Conservation (phyloP, 1,140 invertebrate species). For the Ephestia elutella region DNA sequence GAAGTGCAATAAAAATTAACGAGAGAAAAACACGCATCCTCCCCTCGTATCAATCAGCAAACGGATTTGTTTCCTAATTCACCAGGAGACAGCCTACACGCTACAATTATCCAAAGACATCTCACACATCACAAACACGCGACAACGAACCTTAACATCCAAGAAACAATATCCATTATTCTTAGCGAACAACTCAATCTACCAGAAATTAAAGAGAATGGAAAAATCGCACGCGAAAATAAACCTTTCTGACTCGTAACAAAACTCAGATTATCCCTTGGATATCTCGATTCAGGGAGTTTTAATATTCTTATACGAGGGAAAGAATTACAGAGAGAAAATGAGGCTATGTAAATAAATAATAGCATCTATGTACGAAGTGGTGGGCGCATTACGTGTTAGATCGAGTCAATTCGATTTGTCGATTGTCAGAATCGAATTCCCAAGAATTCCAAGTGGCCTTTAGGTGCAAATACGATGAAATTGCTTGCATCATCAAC, state of each 20-base stretch:
- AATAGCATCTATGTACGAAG: constrained; percentile 38
- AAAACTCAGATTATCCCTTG: constrained; percentile 33
- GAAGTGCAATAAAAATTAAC: constrained; percentile 54
- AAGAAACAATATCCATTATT: constrained; percentile 25
- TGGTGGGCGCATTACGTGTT: constrained; percentile 61
- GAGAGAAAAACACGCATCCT: constrained; percentile 29
- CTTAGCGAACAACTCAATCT: constrained; percentile 12
- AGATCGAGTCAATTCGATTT: constrained; percentile 62
- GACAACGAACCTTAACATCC: constrained; percentile 20
- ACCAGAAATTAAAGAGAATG: constrained; percentile 32
- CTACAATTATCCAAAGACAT: constrained; percentile 67
- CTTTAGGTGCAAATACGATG: constrained; percentile 49
- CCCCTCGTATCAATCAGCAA: constrained; percentile 57
- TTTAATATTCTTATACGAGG: constrained; percentile 70
- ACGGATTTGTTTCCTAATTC: constrained; percentile 68
- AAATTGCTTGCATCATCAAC: constrained; percentile 18
- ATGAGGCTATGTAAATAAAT: constrained; percentile 68
- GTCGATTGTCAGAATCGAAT: constrained; percentile 35
- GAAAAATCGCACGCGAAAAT: constrained; percentile 23
- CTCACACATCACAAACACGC: constrained; percentile 23
- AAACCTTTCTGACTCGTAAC: constrained; percentile 25
- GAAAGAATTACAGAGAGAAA: constrained; percentile 68
- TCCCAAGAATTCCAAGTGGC: constrained; percentile 34
- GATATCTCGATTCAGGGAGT: constrained; percentile 45
- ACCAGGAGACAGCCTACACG: constrained; percentile 65